phyloP scores from a whole-genome alignment of 2,888 invertebrate genomes.

The Neria commutata region DNA sequence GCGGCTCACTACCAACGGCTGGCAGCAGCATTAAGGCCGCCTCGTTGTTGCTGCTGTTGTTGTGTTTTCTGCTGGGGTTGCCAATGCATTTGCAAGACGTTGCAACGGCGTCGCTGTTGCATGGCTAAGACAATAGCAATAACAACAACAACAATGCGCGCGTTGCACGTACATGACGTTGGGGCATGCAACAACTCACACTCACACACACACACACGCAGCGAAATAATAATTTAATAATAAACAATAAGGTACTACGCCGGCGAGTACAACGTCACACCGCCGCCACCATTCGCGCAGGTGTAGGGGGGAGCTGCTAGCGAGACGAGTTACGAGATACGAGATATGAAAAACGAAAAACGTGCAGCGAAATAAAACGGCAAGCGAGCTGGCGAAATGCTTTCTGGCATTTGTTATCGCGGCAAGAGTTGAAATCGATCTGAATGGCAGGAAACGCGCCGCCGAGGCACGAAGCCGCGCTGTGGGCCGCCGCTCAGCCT shows the following conservation, averaged over 20 bases:
- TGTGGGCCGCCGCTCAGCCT: conserved; percentile 18
- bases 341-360: conserved; percentile 1
- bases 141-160: background rate
- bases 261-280: too few species aligned
- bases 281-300: too few species aligned
- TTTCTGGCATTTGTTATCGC: conserved; percentile 35
- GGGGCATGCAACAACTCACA: conserved; percentile 26
- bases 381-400: conserved; percentile 4
- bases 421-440: conserved; percentile 52
- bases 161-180: background rate
- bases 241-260: conserved; percentile 39
- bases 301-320: too few species aligned
- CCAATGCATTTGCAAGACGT: conserved; percentile 10
- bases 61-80: too few species aligned
- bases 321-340: too few species aligned
- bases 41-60: too few species aligned
- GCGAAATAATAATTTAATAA: background rate
- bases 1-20: background rate
- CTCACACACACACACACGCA: background rate
- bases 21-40: background rate
- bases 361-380: conserved; percentile 18
- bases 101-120: conserved; percentile 7
- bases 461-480: conserved; percentile 21
- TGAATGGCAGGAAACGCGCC: conserved; percentile 33
- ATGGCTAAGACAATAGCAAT: background rate